Evolutionary conservation across 2,113 vertebrate species (phyloP).

Genomic region (Electrona antarctica): DNA sequence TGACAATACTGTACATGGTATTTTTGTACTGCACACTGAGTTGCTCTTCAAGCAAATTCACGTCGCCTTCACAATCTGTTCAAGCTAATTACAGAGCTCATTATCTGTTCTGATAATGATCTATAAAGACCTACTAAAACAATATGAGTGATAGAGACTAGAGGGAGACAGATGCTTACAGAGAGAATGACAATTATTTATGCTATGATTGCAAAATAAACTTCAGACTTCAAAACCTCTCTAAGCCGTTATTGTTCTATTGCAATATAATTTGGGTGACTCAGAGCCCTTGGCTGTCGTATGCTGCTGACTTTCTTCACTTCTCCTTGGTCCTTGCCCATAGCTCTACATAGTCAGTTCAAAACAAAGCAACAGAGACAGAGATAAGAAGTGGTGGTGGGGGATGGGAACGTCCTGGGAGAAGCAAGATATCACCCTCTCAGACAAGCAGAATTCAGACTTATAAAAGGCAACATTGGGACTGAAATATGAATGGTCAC

Average conservation of each 20-base stretch:
- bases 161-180: neutral
- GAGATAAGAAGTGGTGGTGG: neutral
- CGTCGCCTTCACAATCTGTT: conserved; percentile 17
- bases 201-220: too few relatives aligned
- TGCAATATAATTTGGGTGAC: too few relatives aligned
- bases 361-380: conserved; percentile 16
- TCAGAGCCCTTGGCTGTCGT: too few relatives aligned
- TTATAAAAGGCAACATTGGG: too few relatives aligned
- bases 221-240: too few relatives aligned
- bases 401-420: too few relatives aligned
- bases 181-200: conserved; percentile 15
- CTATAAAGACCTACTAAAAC: conserved; percentile 42
- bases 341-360: neutral
- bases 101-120: conserved; percentile 24
- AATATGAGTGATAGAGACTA: conserved; percentile 3
- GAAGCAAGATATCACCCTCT: too few relatives aligned
- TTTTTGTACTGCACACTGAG: conserved; percentile 9
- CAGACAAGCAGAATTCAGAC: too few relatives aligned
- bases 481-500: too few relatives aligned
- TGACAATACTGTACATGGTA: conserved; percentile 13
- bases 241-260: too few relatives aligned
- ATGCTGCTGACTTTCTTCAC: too few relatives aligned
- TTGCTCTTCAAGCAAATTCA: conserved; percentile 23
- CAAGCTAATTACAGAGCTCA: neutral
- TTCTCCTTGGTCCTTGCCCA: too few relatives aligned